Evolutionary conservation across 2,888 invertebrate genomes (phyloP).

Genomic region (Morinoia aosen): DNA sequence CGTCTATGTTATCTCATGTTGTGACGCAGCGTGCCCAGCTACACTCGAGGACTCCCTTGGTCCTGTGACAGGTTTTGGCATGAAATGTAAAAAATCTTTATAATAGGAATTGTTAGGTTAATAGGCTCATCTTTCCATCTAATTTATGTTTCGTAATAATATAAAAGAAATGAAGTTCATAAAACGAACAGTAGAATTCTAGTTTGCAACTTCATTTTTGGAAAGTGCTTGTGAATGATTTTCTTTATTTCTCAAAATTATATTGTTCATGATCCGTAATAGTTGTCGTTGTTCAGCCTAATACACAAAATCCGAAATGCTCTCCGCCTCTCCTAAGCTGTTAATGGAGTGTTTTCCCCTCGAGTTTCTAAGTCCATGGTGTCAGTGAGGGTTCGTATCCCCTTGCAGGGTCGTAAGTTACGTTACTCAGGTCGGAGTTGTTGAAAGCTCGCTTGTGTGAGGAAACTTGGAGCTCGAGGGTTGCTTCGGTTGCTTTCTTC

Average conservation of each 20-base stretch:
- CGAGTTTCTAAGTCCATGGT: slow-evolving; percentile 22
- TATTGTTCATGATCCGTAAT: neutral
- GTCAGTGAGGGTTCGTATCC: neutral
- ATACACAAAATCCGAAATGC: neutral
- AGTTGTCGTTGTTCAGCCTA: neutral
- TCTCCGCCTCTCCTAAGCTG: neutral
- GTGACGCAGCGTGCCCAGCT: too few species aligned
- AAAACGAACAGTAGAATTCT: neutral
- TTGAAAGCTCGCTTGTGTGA: slow-evolving; percentile 30
- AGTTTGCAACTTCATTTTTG: neutral
- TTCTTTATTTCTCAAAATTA: neutral
- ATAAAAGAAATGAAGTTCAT: neutral
- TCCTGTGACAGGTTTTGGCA: too few species aligned
- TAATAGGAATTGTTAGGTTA: neutral
- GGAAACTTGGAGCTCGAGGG: slow-evolving; percentile 38
- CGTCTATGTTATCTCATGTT: too few species aligned
- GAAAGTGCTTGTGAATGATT: neutral
- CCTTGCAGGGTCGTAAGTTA: slow-evolving; percentile 15
- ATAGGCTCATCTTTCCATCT: neutral
- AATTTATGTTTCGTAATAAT: neutral
- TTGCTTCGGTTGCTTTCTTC: slow-evolving; percentile 29
- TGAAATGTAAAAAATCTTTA: too few species aligned
- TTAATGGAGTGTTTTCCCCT: slow-evolving; percentile 15
- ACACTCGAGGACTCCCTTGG: neutral
- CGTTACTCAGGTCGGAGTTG: slow-evolving; percentile 27